These are phyloP conservation scores for Brachypodius melanocephalos DNA, from an alignment of 2,113 vertebrate genomes.

Conservation along the genomic window DNA sequence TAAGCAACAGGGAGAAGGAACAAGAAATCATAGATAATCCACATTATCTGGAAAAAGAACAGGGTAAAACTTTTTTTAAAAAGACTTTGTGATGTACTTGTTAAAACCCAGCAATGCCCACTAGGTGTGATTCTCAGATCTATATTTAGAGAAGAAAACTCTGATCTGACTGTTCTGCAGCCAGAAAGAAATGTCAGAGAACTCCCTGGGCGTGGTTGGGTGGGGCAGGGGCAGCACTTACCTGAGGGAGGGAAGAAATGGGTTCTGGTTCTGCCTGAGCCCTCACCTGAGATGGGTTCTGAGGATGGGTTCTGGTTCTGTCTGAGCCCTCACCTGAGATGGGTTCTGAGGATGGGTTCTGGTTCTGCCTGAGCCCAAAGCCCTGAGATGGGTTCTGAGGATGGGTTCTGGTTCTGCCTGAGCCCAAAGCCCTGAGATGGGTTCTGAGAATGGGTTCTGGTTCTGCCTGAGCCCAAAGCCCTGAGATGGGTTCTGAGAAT, in stretches of 20 bases:
- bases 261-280: not conserved
- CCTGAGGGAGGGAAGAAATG: not conserved
- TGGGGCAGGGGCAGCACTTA: not conserved
- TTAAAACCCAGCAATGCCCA: not conserved
- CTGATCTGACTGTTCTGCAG: not conserved
- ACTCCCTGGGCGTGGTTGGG: rapidly evolving
- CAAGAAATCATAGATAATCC: not conserved
- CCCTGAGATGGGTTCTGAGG: no score
- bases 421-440: not conserved
- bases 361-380: no score
- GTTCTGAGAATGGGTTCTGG: not conserved
- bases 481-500: no score
- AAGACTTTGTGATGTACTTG: not conserved
- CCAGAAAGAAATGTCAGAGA: not conserved
- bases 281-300: no score
- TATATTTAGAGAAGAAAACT: not conserved
- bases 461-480: not conserved
- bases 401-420: not conserved
- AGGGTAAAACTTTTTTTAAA: not conserved
- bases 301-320: not conserved
- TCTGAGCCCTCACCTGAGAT: not conserved
- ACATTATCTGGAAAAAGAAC: not conserved
- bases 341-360: no score
- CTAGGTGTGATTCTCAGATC: not conserved
- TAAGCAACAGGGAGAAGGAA: not conserved